Evolutionary conservation across 2,113 vertebrate genomes (phyloP).

Genomic region (Tetraodon nigroviridis): DNA sequence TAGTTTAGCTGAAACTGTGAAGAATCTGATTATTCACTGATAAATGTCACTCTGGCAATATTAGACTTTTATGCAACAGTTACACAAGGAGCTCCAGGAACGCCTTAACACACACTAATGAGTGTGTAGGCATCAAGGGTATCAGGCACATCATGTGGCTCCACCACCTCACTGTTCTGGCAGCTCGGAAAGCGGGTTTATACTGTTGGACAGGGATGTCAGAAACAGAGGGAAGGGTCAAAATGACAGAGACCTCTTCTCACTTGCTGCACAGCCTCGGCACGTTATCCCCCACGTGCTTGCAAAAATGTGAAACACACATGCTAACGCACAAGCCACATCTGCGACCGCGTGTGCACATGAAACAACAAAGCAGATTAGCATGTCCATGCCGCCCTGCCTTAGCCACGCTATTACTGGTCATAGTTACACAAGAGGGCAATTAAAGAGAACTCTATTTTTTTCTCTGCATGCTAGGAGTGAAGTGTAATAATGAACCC

Average conservation of each 20-base stretch:
- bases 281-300: slow-evolving; percentile 33
- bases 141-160: slow-evolving; percentile 51
- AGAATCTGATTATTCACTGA: neutral
- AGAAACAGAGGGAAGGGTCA: slow-evolving; percentile 19
- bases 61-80: slow-evolving; percentile 6
- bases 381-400: slow-evolving; percentile 45
- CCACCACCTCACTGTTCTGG: slow-evolving; percentile 22
- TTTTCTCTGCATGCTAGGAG: slow-evolving; percentile 55
- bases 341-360: slow-evolving; percentile 17
- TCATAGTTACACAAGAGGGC: slow-evolving; percentile 67
- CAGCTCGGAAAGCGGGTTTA: slow-evolving; percentile 29
- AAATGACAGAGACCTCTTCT: slow-evolving; percentile 4
- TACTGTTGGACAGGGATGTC: slow-evolving; percentile 23
- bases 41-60: too few species aligned
- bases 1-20: neutral
- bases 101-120: slow-evolving; percentile 29
- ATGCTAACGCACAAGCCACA: slow-evolving; percentile 13
- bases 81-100: slow-evolving; percentile 19
- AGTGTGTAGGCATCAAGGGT: slow-evolving; percentile 19
- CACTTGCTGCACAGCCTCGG: slow-evolving; percentile 24
- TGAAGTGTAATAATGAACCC: slow-evolving; percentile 67
- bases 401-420: slow-evolving; percentile 54
- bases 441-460: slow-evolving; percentile 60
- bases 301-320: slow-evolving; percentile 23
- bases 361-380: slow-evolving; percentile 54